Evolutionary conservation across 2,888 invertebrate genomes (phyloP).

Genomic region (Hipparchia semele): DNA sequence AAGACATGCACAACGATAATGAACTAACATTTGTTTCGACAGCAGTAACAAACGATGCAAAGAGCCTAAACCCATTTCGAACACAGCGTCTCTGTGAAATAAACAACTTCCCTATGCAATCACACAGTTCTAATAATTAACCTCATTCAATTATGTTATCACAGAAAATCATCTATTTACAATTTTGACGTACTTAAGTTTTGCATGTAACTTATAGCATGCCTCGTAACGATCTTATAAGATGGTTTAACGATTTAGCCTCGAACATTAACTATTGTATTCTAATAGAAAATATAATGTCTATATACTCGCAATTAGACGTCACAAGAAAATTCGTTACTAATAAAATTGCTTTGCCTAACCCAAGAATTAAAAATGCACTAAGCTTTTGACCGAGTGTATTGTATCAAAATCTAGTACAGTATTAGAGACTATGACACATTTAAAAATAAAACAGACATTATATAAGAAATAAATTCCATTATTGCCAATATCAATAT

Average conservation of each 20-base stretch:
- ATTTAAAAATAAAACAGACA: constrained; percentile 8
- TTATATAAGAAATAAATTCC: background rate
- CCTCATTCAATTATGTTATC: constrained; percentile 80
- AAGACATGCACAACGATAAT: constrained; percentile 40
- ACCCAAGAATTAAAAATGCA: constrained; percentile 12
- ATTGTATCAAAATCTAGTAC: constrained; percentile 25
- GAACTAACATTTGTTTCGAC: constrained; percentile 29
- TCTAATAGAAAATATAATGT: constrained; percentile 13
- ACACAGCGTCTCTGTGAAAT: constrained; percentile 68
- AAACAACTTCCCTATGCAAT: constrained; percentile 77
- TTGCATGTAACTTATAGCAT: constrained; percentile 73
- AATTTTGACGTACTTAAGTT: constrained; percentile 80
- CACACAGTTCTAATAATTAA: constrained; percentile 81
- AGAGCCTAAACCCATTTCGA: constrained; percentile 51
- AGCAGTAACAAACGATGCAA: constrained; percentile 37
- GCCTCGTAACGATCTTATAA: constrained; percentile 69
- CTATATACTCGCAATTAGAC: background rate
- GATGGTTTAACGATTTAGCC: constrained; percentile 61
- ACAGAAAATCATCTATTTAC: constrained; percentile 84
- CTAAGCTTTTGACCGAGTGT: constrained; percentile 19
- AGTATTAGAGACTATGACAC: background rate
- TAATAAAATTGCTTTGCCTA: constrained; percentile 2
- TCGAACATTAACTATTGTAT: constrained; percentile 43
- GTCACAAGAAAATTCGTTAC: background rate
- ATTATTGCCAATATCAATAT: constrained; percentile 32